Conservation (phyloP, 2,113 vertebrate genomes). For the Melanerpes formicivorus region DNA sequence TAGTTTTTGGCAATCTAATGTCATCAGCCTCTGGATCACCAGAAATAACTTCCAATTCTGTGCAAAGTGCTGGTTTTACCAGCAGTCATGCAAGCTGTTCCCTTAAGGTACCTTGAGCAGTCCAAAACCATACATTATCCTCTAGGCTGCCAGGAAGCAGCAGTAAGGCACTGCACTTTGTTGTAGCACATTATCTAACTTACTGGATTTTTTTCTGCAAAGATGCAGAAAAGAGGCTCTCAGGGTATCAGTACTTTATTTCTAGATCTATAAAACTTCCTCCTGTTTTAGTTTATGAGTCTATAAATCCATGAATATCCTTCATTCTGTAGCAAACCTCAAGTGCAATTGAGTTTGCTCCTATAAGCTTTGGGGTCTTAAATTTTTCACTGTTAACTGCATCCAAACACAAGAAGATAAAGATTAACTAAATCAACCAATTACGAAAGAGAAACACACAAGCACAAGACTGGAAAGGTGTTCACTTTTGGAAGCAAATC, state of each 20-base stretch:
- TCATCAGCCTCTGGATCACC: not conserved
- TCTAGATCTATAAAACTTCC: not conserved
- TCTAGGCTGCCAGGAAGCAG: not conserved
- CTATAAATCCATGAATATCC: not conserved
- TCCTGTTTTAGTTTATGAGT: not conserved
- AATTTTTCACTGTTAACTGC: not conserved
- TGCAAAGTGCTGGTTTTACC: not conserved
- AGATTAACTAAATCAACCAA: not conserved
- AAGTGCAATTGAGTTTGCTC: not conserved
- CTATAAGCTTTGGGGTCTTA: not conserved
- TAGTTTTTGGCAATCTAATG: not conserved
- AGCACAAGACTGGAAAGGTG: not conserved
- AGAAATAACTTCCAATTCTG: not conserved
- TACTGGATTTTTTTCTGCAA: not conserved
- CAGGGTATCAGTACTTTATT: not conserved
- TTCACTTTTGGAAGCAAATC: not conserved
- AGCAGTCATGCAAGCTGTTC: not conserved
- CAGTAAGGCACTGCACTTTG: not conserved
- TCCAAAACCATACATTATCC: not conserved
- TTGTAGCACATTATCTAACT: not conserved
- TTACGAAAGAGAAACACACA: not conserved
- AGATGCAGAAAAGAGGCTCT: not conserved
- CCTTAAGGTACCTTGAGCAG: not conserved
- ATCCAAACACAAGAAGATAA: not conserved
- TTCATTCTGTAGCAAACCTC: not conserved